These are phyloP conservation scores for Erpetoichthys calabaricus DNA, from an alignment of 2,797 vertebrate genomes.

Conservation along the genomic window DNA sequence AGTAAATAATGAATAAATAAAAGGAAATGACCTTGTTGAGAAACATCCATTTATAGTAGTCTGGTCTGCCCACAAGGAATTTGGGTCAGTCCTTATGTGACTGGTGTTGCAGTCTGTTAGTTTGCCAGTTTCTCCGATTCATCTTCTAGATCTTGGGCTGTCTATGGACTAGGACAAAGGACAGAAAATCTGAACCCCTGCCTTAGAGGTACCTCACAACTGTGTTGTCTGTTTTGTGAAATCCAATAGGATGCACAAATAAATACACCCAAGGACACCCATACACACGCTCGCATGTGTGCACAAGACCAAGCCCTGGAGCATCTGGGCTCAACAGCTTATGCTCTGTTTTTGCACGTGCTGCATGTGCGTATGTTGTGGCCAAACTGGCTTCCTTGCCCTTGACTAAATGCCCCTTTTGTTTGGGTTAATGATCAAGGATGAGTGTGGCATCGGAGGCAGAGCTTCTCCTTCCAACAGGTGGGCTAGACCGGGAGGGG, in stretches of 20 bases:
- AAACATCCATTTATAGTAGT: no score
- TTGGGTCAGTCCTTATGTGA: no score
- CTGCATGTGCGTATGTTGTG: neutral
- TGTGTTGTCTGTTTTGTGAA: no score
- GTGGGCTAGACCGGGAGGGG: slow-evolving; percentile 33
- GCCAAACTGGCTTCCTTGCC: slow-evolving; percentile 37
- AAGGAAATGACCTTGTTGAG: no score
- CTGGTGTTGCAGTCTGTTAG: no score
- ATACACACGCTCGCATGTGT: neutral
- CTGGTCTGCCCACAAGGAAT: no score
- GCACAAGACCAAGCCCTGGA: slow-evolving; percentile 8
- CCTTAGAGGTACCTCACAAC: no score
- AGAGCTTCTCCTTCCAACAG: slow-evolving; percentile 42
- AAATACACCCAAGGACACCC: neutral
- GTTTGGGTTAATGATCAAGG: slow-evolving; percentile 45
- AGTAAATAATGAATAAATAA: no score
- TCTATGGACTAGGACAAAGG: no score
- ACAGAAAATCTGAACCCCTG: no score
- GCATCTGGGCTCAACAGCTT: slow-evolving; percentile 41
- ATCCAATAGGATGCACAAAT: neutral
- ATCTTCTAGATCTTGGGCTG: no score
- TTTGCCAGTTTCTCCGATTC: no score
- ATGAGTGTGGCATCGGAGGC: slow-evolving; percentile 23
- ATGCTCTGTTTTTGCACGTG: slow-evolving; percentile 25
- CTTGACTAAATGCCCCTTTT: slow-evolving; percentile 48